phyloP scores from a whole-genome alignment of 2,113 vertebrate genomes.

The Sylvia atricapilla region DNA sequence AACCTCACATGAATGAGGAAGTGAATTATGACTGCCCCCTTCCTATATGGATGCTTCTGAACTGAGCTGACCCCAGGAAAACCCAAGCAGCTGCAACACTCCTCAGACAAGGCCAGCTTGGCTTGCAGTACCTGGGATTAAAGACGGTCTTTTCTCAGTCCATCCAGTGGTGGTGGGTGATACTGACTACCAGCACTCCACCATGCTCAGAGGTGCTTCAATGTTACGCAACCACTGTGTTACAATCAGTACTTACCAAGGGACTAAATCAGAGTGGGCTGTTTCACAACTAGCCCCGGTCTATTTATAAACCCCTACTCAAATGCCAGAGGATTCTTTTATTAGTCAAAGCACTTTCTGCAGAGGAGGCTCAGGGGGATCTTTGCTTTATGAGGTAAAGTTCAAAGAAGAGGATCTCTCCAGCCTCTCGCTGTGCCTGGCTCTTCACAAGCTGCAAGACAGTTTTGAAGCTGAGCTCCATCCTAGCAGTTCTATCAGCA shows the following conservation, averaged over 20 bases:
- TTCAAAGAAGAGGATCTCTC: background rate
- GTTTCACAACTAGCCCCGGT: background rate
- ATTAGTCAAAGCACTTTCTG: background rate
- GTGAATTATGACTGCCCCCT: background rate
- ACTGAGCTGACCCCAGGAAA: background rate
- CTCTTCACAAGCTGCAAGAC: background rate
- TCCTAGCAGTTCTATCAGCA: background rate
- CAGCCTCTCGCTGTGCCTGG: background rate
- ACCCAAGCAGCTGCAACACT: background rate
- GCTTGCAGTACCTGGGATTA: background rate
- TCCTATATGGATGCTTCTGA: background rate
- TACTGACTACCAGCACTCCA: background rate
- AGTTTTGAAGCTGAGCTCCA: background rate
- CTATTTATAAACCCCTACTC: conserved; percentile 27
- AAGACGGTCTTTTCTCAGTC: background rate
- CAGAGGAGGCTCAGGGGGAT: background rate
- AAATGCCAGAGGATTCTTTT: background rate
- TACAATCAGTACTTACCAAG: background rate
- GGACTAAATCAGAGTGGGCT: conserved; percentile 6
- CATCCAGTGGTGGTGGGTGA: background rate
- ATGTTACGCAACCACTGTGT: background rate
- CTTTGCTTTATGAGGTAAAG: background rate
- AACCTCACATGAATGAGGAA: background rate
- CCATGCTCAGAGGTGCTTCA: background rate
- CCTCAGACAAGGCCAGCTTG: background rate